Evolutionary conservation across 2,797 vertebrate species (phyloP).

Genomic region (Channallabes apus): DNA sequence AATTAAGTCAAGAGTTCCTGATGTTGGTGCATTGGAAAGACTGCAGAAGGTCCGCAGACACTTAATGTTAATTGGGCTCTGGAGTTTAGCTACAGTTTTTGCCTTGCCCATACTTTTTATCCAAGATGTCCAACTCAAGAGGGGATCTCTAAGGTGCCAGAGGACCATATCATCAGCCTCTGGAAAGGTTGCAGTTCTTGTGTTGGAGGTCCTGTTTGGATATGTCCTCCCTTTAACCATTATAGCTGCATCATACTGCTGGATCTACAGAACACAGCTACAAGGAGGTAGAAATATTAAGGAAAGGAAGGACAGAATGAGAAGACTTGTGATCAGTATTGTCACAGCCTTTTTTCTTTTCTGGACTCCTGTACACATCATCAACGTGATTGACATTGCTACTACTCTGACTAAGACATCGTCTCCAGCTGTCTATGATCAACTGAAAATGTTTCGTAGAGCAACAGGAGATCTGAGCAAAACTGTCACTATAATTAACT

Average conservation of each 20-base stretch:
- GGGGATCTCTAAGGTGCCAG: constrained; percentile 38
- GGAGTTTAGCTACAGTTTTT: constrained; percentile 41
- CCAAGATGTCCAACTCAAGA: constrained; percentile 13
- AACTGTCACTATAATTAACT: constrained; percentile 55
- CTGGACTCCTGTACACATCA: constrained; percentile 56
- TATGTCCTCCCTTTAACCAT: constrained; percentile 54
- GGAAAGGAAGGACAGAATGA: constrained; percentile 34
- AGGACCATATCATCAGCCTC: not conserved
- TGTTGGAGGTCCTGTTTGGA: constrained; percentile 52
- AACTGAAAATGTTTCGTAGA: constrained; percentile 1
- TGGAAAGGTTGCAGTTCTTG: constrained; percentile 37
- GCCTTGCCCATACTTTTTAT: constrained; percentile 26
- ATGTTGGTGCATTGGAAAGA: constrained; percentile 29
- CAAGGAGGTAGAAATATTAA: not conserved
- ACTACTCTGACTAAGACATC: constrained; percentile 10
- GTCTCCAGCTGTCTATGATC: not conserved
- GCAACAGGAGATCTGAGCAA: constrained; percentile 37
- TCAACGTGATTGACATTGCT: constrained; percentile 51
- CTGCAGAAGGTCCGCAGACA: not conserved
- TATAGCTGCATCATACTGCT: constrained; percentile 51
- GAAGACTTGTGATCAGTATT: constrained; percentile 53
- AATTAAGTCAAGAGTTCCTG: constrained; percentile 37
- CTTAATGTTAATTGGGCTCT: constrained; percentile 41
- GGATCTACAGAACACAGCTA: constrained; percentile 43
- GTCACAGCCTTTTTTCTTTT: constrained; percentile 54